Base-by-base conservation (phyloP, 2,113 vertebrate genomes). In the Pachypanchax playfairii region DNA sequence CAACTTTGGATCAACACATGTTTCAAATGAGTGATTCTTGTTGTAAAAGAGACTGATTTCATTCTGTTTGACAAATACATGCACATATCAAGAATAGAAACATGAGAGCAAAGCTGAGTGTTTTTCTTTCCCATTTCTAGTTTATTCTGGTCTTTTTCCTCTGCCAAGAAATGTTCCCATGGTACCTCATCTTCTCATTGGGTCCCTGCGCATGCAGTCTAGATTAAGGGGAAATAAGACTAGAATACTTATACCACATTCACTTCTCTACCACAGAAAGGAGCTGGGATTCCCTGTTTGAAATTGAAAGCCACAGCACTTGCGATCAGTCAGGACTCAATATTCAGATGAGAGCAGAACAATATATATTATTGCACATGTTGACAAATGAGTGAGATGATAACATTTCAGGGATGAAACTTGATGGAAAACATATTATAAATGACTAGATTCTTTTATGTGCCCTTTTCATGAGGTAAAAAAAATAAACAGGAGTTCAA, bases 181-280 rank as follows among this genome's bases (percentile, higher is more conserved):
- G 82, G 75, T 31, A 53, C 57, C 50, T 70, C 72, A 76, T 79
- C 76, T 80, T 43, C 73, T 83, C 72, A 81, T 83, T 80, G 61
- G 68, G 60, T 82, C 49, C 42, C 78, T 15, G n/a, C 74, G 87
- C 86, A 88, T 70, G 75, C 70, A 79, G 70, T 39, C 65, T 24
- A 66, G 79, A 85, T 85, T 83, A 84, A 62, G 65, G 75, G 73
- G 47, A 57, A 51, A 41, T 41, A 17, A 73, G 85, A 50, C 79
- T 50, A 14, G 79, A 85, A 86, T 88, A 81, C 72, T 80, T 76
- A 84, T 64, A 67, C 69, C 5, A 22, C 52, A 50, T 78, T 84
- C 65, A 67, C 65, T 58, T 65, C 65, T 76, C 75, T 60, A 42
- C 55, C 62, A 18, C 70, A 69, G 36, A 51, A 39, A 53, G n/a